A percentile compares a stretch with the other conserved stretches of the same genome.
phyloP scores from a whole-genome alignment of 1,140 invertebrate species.

The Aphelinus certus region DNA sequence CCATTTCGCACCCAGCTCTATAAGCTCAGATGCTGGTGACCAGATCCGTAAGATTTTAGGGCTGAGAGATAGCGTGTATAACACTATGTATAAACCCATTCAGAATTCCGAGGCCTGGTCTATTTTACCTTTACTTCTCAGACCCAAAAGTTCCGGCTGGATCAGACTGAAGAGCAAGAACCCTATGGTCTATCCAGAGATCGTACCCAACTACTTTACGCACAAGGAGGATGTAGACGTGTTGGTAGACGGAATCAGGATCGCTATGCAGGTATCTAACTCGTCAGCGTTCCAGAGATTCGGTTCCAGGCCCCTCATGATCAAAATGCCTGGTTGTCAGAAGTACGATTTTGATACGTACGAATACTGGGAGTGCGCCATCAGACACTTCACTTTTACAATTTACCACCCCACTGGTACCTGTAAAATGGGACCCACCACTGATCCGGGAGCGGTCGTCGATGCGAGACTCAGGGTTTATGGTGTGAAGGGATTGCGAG shows the following conservation, averaged over 20 bases:
- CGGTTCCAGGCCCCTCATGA: slow-evolving; percentile 79
- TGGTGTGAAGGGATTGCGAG: slow-evolving; percentile 76
- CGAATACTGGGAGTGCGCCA: slow-evolving; percentile 86
- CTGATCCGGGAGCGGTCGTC: slow-evolving; percentile 82
- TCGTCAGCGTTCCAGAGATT: slow-evolving; percentile 83
- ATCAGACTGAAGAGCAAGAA: slow-evolving; percentile 81
- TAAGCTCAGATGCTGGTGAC: slow-evolving; percentile 82
- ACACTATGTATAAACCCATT: slow-evolving; percentile 85
- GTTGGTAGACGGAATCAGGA: slow-evolving; percentile 82
- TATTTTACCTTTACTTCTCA: slow-evolving; percentile 79
- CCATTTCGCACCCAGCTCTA: slow-evolving; percentile 83
- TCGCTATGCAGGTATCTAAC: slow-evolving; percentile 81
- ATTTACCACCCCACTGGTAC: slow-evolving; percentile 88
- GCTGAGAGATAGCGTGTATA: slow-evolving; percentile 81
- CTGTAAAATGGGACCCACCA: slow-evolving; percentile 85
- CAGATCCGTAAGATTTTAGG: slow-evolving; percentile 80
- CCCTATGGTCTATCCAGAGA: slow-evolving; percentile 82
- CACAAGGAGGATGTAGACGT: slow-evolving; percentile 80
- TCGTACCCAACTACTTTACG: slow-evolving; percentile 93
- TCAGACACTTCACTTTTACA: slow-evolving; percentile 84
- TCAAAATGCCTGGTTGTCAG: slow-evolving; percentile 83
- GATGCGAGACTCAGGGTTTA: slow-evolving; percentile 80
- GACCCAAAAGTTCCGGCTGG: slow-evolving; percentile 85
- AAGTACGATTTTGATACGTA: slow-evolving; percentile 77
- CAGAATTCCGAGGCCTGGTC: slow-evolving; percentile 84